Evolutionary conservation across 2,797 vertebrate genomes (phyloP), one percentile per base, ranked within the genome.

Genomic region (Ptychadena robeensis): DNA sequence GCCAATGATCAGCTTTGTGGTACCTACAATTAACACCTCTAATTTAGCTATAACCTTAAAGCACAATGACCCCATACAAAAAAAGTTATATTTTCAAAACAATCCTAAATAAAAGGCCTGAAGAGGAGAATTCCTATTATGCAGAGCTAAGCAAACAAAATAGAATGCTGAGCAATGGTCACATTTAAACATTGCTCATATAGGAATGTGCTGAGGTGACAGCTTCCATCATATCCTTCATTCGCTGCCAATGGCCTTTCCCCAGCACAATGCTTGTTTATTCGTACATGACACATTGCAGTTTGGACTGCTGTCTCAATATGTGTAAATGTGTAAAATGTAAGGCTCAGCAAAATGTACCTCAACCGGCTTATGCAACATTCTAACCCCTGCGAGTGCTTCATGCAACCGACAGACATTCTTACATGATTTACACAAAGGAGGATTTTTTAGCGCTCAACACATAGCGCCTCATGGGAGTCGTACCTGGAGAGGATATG

Each of bases 141-240:
- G 77, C 31, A 38, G 57, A 28, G 66, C 35, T 22, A 57, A 53
- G 66, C 37, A 35, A 12, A 28, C 78, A 83, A 67, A 80, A 79
- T 71, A 34, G 72, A 86, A 65, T 61, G 79, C 79, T 80, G 76
- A 85, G 63, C 75, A 67, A 72, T 37, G 27, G 28, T 66, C 79
- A 86, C 32, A 82, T 68, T 11, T 34, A 76, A 61, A 71, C 70
- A 76, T 74, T 69, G 40, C 37, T 82, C 67, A 38, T 80, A 59
- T 0, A 14, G 79, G 75, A 70, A 73, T 73, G 68, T 82, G 82
- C 76, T 77, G 67, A 82, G 57, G 57, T n/a, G 73, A 82, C 57
- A 27, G 30, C 22, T 65, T 38, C 66, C 28, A 28, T 75, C 71
- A 40, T 53, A 63, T 28, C 53, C 77, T 69, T 32, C 77, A 64